A percentile compares a stretch with the other conserved stretches of the same genome.
Evolutionary conservation across 2,888 invertebrate genomes (phyloP).

Genomic region (Pollenia griseotomentosa): DNA sequence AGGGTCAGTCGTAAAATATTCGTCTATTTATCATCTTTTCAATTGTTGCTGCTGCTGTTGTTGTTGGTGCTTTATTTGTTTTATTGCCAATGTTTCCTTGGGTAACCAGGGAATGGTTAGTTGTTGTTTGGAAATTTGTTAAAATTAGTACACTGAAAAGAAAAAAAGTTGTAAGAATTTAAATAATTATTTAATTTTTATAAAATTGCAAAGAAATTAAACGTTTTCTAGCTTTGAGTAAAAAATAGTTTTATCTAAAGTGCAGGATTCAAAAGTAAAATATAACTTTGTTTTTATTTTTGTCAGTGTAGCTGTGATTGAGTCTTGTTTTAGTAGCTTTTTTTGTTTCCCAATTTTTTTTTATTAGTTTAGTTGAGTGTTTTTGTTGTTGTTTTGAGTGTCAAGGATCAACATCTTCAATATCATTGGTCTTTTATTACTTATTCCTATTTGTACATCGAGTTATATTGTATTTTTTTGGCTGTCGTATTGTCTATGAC

Average conservation of each 20-base stretch:
- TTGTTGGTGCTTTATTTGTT: constrained; percentile 33
- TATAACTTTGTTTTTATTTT: not conserved
- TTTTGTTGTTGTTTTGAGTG: constrained; percentile 33
- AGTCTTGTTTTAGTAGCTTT: not conserved
- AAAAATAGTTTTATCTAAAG: no score
- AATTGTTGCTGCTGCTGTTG: constrained; percentile 37
- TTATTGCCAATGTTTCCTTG: constrained; percentile 17
- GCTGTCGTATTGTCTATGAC: constrained; percentile 33
- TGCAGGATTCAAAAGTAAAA: not conserved
- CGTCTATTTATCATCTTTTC: constrained; percentile 65
- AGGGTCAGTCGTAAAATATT: constrained; percentile 60
- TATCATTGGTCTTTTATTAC: constrained; percentile 59
- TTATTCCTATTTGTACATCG: constrained; percentile 43
- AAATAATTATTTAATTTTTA: not conserved
- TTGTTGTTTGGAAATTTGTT: not conserved
- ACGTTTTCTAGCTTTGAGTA: no score
- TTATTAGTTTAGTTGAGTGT: not conserved
- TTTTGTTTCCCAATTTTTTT: not conserved
- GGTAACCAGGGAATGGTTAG: not conserved
- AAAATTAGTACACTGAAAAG: constrained; percentile 6
- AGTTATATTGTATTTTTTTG: not conserved
- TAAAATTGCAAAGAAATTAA: no score
- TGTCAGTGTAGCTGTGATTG: constrained; percentile 3
- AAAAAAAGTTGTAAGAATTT: not conserved
- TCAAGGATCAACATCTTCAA: constrained; percentile 63